phyloP scores from a whole-genome alignment of 2,113 vertebrate genomes.

The Rhineura floridana region DNA sequence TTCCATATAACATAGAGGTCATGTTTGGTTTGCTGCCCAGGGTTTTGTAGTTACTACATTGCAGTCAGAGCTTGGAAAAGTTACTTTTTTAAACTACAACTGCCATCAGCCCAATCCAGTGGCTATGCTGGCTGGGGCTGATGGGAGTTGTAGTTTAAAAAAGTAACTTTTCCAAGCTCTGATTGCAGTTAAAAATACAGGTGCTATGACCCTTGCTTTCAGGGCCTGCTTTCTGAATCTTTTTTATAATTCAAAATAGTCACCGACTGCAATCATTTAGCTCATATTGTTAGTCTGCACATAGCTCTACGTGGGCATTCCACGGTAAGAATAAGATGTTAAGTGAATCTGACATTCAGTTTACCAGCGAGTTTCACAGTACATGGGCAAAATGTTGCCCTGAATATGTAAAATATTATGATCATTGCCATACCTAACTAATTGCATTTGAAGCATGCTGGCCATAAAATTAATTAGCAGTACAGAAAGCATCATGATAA shows the following conservation, averaged over 20 bases:
- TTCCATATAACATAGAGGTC: neutral
- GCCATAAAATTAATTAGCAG: constrained; percentile 70
- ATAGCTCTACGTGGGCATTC: constrained; percentile 24
- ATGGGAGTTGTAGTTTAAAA: no score
- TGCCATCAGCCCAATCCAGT: no score
- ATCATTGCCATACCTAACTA: constrained; percentile 66
- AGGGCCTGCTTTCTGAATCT: neutral
- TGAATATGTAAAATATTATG: constrained; percentile 72
- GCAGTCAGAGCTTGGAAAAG: no score
- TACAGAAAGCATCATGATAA: constrained; percentile 63
- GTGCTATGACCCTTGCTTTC: neutral
- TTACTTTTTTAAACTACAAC: no score
- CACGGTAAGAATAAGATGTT: constrained; percentile 61
- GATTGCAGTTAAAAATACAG: neutral
- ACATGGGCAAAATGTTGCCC: constrained; percentile 61
- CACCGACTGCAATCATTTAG: constrained; percentile 53
- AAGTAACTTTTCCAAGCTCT: no score
- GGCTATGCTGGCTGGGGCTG: no score
- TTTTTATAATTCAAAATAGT: neutral
- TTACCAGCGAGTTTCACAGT: constrained; percentile 63
- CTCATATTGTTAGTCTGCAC: constrained; percentile 4
- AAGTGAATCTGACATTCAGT: constrained; percentile 65
- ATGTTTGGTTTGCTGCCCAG: neutral
- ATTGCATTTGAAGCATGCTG: constrained; percentile 70
- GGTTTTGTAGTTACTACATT: neutral